phyloP scores from a whole-genome alignment of 92 coral and sea anemone genomes.

The Pocillopora meandrina region DNA sequence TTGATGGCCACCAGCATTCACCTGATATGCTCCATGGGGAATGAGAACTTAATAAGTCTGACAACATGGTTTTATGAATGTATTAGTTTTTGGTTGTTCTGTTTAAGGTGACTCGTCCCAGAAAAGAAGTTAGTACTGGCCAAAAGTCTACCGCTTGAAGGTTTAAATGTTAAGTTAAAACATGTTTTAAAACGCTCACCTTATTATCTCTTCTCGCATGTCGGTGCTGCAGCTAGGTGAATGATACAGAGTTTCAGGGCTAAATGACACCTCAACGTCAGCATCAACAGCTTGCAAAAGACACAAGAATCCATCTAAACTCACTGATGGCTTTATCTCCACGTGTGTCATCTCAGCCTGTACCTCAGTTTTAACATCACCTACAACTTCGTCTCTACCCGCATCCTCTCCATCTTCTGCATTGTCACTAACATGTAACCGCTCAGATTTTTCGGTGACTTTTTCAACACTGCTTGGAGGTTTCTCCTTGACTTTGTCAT shows the following conservation, averaged over 20 bases:
- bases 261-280: conserved; percentile 85
- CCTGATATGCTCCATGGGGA: too few species aligned
- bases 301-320: conserved; percentile 55
- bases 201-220: conserved; percentile 69
- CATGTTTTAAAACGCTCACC: conserved; percentile 36
- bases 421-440: too few species aligned
- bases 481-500: background rate
- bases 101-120: too few species aligned
- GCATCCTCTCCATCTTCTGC: background rate
- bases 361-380: background rate
- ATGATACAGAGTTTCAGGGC: conserved; percentile 80
- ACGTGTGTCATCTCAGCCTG: background rate
- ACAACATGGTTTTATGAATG: too few species aligned
- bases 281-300: conserved; percentile 75
- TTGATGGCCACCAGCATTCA: too few species aligned
- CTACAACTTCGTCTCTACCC: background rate
- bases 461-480: background rate
- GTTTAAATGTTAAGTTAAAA: too few species aligned
- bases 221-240: conserved; percentile 66
- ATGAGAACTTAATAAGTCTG: too few species aligned
- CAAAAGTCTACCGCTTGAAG: too few species aligned
- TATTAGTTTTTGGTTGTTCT: too few species aligned
- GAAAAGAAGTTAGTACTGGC: too few species aligned
- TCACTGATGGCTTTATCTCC: conserved; percentile 42
- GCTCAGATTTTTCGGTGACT: background rate